Evolutionary conservation across 1,140 invertebrate genomes (phyloP).

Genomic region (Temnothorax longispinosus): DNA sequence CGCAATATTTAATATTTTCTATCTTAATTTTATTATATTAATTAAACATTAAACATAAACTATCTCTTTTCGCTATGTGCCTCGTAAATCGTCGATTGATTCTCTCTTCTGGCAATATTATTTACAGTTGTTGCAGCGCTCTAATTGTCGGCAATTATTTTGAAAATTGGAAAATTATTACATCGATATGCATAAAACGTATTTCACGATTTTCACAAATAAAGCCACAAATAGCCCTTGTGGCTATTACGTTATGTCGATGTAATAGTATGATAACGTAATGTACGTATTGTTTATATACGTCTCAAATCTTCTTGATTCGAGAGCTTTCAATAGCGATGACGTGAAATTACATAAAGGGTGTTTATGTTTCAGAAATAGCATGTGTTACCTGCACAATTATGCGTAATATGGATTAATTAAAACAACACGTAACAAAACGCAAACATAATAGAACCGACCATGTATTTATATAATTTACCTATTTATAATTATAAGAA

Average conservation of each 20-base stretch:
- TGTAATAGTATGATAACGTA: background rate
- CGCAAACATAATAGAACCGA: background rate
- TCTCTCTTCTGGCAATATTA: background rate
- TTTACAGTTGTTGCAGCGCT: too few relatives aligned
- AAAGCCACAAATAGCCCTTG: background rate
- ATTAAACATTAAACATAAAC: slow-evolving; percentile 1
- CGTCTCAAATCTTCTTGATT: background rate
- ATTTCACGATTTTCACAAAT: background rate
- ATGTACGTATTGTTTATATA: background rate
- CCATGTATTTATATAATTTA: background rate
- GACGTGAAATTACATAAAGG: background rate
- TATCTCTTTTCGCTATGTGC: background rate
- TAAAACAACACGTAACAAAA: background rate
- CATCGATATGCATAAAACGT: background rate
- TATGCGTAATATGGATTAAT: slow-evolving; percentile 3
- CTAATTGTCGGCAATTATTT: too few relatives aligned
- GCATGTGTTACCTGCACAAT: background rate
- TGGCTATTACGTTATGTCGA: background rate
- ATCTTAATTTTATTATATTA: background rate
- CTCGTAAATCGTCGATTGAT: background rate
- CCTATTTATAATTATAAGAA: background rate
- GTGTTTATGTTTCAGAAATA: background rate
- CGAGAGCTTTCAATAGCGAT: background rate
- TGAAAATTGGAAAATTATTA: too few relatives aligned
- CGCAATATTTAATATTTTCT: background rate